Conservation (phyloP, 2,797 vertebrate species). For the Discoglossus pictus region DNA sequence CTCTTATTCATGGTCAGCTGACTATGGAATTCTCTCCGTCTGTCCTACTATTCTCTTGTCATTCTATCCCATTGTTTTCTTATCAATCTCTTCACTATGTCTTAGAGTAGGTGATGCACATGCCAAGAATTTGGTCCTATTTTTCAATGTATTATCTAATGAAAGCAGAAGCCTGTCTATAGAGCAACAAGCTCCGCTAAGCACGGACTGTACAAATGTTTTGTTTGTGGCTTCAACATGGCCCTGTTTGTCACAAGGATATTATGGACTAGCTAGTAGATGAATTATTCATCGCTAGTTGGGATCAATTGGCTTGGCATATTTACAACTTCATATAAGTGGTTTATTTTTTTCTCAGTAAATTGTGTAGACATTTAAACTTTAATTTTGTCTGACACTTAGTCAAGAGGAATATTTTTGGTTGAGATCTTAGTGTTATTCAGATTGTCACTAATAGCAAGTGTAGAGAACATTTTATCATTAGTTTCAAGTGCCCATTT, state of each 20-base stretch:
- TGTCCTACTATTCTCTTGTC: neutral
- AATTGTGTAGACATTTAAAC: constrained; percentile 33
- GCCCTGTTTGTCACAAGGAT: constrained; percentile 10
- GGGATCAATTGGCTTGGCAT: constrained; percentile 44
- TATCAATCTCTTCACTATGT: neutral
- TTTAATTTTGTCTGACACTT: neutral
- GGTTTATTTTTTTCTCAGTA: constrained; percentile 25
- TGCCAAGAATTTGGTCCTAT: neutral
- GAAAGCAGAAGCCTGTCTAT: neutral
- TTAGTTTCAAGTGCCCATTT: neutral
- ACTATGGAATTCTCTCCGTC: neutral
- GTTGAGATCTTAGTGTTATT: neutral
- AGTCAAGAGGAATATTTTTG: constrained; percentile 30
- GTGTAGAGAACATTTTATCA: constrained; percentile 11
- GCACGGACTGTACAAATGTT: neutral
- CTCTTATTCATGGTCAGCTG: neutral
- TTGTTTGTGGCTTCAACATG: constrained; percentile 1
- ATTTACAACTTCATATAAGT: constrained; percentile 29
- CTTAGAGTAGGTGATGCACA: too few species aligned
- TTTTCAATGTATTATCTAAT: neutral
- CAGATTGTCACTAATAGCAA: constrained; percentile 23
- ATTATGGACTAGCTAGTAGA: constrained; percentile 29
- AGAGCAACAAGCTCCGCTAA: neutral
- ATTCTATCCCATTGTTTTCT: neutral
- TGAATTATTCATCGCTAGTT: constrained; percentile 45